Evolutionary conservation across 30 jellyfish, hydroid and myxozoan species (phyloP), one percentile per base, ranked within the genome.

Genomic region (Morbakka virulenta): DNA sequence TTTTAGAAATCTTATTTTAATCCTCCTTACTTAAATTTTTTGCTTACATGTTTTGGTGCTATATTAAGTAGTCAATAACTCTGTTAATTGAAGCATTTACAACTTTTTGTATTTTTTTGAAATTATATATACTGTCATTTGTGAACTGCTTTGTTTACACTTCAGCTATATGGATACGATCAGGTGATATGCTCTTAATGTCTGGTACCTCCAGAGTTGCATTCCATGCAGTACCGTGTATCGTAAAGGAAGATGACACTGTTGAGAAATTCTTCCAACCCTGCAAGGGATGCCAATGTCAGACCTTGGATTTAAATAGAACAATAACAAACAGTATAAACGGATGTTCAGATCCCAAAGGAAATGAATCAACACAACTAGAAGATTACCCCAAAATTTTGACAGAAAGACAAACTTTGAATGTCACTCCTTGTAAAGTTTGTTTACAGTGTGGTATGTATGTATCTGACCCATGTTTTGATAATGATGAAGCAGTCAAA

Each of bases 161-260:
- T n/a, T 9, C 64, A 92, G 99, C 96, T 52, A 62, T 93, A n/a
- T 93, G 96, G 99, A 72, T 93, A 28, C 95, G 96, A 64, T 66
- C 95, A 50, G 99, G 99, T 20, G 99, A 93, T 69, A 61, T 93
- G 30, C 79, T 82, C 13, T 36, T 93, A 20, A 93, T 93, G 99
- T 66, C 99, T 1, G 96, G 96, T 28, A 83, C 52, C 62, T 93
- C 99, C 0, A 87, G 99, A 50, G 64, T 81, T 52, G 97, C 99
- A 0, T 93, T 52, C 67, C 99, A 93, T 93, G 99, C 99, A 13
- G 99, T 93, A 27, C 99, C 99, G 21, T 81, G 95, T 35, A 93
- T 93, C 31, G 68, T 91, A 30, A 71, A 75, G 30, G 95, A 84
- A 1, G 79, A 73, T 13, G 13, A 21, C 21, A 25, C 20, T n/a